Conservation (phyloP, 1,140 invertebrate species). For the Bombus confusus region DNA sequence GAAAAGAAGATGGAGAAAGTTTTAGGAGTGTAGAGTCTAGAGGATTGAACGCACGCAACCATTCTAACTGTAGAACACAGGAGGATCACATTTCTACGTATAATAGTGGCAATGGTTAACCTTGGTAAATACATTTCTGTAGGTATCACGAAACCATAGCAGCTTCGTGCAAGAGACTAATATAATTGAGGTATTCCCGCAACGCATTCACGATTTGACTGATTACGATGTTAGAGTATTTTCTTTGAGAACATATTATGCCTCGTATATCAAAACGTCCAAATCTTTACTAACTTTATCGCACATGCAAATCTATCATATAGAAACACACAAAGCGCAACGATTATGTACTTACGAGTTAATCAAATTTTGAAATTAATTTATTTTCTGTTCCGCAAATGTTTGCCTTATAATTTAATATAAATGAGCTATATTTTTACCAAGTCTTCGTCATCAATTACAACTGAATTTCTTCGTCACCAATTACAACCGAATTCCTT, state of each 20-base stretch:
- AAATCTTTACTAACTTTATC: not conserved
- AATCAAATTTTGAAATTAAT: not conserved
- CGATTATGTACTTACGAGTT: not conserved
- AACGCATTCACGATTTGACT: slow-evolving; percentile 14
- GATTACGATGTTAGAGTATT: slow-evolving; percentile 1
- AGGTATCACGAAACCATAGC: slow-evolving; percentile 51
- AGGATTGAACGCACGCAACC: slow-evolving; percentile 71
- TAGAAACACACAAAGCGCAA: not conserved
- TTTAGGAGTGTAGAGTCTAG: not conserved
- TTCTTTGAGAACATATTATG: not conserved
- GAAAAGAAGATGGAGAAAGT: slow-evolving; percentile 29
- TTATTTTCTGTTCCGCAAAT: not conserved
- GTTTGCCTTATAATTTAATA: no score
- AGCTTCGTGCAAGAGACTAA: slow-evolving; percentile 60
- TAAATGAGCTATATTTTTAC: not conserved
- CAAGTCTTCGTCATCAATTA: no score
- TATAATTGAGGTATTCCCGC: slow-evolving; percentile 54
- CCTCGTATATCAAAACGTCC: not conserved
- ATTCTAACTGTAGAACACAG: slow-evolving; percentile 56
- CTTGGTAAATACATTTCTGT: slow-evolving; percentile 69
- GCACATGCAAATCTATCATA: not conserved
- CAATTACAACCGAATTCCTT: not conserved
- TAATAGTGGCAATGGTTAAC: slow-evolving; percentile 65
- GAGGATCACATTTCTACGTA: slow-evolving; percentile 61
- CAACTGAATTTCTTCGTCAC: not conserved